A percentile compares a stretch with the other conserved stretches of the same genome.
Conservation (phyloP, 2,888 invertebrate genomes). For the Thysanoteuthis rhombus region DNA sequence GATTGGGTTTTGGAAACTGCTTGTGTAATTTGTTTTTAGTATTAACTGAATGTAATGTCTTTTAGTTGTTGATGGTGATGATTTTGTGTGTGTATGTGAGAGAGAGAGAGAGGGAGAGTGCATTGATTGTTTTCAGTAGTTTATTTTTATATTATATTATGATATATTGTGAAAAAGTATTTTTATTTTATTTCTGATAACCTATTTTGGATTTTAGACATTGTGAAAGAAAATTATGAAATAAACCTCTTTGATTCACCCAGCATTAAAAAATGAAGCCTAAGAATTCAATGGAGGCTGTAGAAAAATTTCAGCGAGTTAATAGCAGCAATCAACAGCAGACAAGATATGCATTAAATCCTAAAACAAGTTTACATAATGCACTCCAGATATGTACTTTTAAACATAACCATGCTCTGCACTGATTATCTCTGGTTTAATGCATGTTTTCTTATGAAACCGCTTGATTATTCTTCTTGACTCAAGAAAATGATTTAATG, state of each 20-base stretch:
- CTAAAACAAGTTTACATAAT: no score
- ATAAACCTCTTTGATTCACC: background rate
- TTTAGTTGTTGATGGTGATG: background rate
- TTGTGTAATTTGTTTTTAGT: background rate
- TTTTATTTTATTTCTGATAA: slow-evolving; percentile 20
- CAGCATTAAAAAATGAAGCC: background rate
- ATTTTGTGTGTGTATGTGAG: background rate
- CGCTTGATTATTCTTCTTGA: no score
- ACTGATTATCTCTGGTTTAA: no score
- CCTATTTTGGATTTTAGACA: slow-evolving; percentile 22
- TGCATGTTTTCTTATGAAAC: no score
- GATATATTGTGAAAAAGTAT: background rate
- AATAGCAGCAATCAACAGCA: no score
- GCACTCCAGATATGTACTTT: no score
- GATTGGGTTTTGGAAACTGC: background rate
- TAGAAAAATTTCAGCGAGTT: no score
- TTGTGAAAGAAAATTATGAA: background rate
- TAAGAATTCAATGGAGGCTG: background rate
- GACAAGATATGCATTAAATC: no score
- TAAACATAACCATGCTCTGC: no score
- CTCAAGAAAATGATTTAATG: no score
- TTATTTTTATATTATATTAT: background rate
- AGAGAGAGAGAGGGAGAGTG: background rate
- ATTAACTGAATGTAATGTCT: background rate
- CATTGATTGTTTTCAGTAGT: background rate